These are phyloP conservation scores for Chrysolina americana DNA, from an alignment of 2,888 invertebrate genomes.

Conservation along the genomic window DNA sequence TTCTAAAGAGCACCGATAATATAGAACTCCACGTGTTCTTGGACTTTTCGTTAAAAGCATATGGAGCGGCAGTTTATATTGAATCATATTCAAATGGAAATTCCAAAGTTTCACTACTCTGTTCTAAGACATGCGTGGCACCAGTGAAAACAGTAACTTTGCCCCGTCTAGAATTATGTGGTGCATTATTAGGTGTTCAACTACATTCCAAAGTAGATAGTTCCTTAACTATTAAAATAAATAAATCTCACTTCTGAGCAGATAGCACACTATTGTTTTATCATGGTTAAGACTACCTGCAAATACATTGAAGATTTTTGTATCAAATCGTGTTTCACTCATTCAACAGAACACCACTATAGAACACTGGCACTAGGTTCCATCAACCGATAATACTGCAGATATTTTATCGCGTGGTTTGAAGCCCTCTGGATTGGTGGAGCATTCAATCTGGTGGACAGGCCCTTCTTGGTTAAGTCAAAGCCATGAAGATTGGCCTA, in stretches of 20 bases:
- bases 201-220: background rate
- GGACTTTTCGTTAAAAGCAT: background rate
- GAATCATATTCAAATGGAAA: background rate
- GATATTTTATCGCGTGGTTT: background rate
- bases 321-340: constrained; percentile 45
- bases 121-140: constrained; percentile 22
- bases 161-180: constrained; percentile 14
- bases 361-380: constrained; percentile 36
- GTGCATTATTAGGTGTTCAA: background rate
- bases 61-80: background rate
- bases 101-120: background rate
- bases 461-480: background rate
- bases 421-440: background rate
- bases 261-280: constrained; percentile 48
- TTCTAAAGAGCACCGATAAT: background rate
- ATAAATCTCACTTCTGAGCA: constrained; percentile 39
- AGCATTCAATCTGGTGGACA: background rate
- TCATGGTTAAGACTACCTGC: constrained; percentile 34
- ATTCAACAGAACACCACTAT: constrained; percentile 39
- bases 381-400: constrained; percentile 37
- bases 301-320: constrained; percentile 34
- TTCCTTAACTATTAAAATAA: background rate
- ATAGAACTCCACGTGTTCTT: background rate
- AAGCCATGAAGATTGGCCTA: background rate
- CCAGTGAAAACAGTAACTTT: constrained; percentile 8